Evolutionary conservation across 2,888 invertebrate species (phyloP), one percentile per base, ranked within the genome.

Genomic region (Gerosis bhagava): DNA sequence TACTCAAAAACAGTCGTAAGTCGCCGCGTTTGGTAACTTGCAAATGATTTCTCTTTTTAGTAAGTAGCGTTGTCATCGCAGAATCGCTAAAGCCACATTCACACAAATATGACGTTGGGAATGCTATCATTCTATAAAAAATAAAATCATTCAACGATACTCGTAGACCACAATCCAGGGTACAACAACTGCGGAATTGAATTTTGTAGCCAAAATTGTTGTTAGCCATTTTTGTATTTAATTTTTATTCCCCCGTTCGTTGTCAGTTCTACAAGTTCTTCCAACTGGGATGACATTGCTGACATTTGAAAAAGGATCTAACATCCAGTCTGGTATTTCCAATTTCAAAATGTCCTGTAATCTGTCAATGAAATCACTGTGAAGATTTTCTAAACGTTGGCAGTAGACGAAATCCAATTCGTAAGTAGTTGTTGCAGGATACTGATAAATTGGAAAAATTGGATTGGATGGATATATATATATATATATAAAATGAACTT

Each of bases 301-400:
- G 41, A 53, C 47, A 51, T 62, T 59, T 60, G 51, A 59, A 59
- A 58, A 58, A 8, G 51, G 54, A 56, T 60, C 53, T 29, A 55
- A 60, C 50, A 57, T 53, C 56, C 50, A 56, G 44, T 57, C 55
- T 57, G 51, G 54, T 39, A 39, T 39, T 48, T 55, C 53, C 50
- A 57, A 52, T 16, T 53, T 56, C 40, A 50, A 50, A 45, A 49
- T 56, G 47, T 57, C 53, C 49, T 60, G 51, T 49, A n/a, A 56
- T 46, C 52, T 28, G 52, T 49, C 49, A 5, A 5, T 53, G 39
- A 56, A 58, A 21, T 54, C 56, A 54, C 17, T 54, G 51, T 57
- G 54, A 42, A 54, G 54, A 48, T 35, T 35, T n/a, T n/a, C n/a
- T n/a, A n/a, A n/a, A n/a, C n/a, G n/a, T n/a, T n/a, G n/a, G n/a